Evolutionary conservation across 2,797 vertebrate genomes (phyloP).

Genomic region (Lateolabrax maculatus): DNA sequence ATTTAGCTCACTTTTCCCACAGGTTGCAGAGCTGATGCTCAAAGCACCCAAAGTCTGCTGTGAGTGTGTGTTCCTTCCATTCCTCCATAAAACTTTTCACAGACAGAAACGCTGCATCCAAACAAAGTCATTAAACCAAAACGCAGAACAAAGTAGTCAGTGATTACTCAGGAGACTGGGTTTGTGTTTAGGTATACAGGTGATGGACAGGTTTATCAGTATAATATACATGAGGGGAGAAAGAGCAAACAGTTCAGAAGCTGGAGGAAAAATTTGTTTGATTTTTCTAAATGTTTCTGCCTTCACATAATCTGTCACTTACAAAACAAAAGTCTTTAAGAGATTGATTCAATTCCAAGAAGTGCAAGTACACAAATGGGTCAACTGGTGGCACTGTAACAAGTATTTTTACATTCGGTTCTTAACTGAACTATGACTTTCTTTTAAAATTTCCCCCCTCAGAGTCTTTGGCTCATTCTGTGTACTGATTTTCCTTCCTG

Average conservation of each 20-base stretch:
- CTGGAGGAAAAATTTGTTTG: not conserved
- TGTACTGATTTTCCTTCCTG: conserved; percentile 4
- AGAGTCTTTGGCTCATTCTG: not conserved
- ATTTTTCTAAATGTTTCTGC: not conserved
- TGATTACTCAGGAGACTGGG: conserved; percentile 33
- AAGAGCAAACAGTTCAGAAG: not conserved
- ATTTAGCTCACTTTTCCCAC: conserved; percentile 60
- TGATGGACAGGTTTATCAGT: conserved; percentile 3
- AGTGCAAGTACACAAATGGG: not conserved
- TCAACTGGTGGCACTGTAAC: conserved; percentile 4
- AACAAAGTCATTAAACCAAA: conserved; percentile 71
- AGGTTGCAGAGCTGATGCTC: conserved; percentile 43
- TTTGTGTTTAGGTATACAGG: not conserved
- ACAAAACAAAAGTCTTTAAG: not conserved
- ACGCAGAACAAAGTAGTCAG: conserved; percentile 22
- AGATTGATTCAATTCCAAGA: no score
- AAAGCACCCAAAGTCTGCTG: conserved; percentile 26
- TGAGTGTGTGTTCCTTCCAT: conserved; percentile 51
- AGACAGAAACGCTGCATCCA: conserved; percentile 65
- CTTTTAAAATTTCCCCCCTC: not conserved
- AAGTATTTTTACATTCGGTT: conserved; percentile 25
- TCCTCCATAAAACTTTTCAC: conserved; percentile 62
- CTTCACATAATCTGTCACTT: not conserved
- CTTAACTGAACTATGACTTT: not conserved
- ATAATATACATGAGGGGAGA: not conserved